Evolutionary conservation across 2,113 vertebrate species (phyloP).

Genomic region (Phodopus roborovskii): DNA sequence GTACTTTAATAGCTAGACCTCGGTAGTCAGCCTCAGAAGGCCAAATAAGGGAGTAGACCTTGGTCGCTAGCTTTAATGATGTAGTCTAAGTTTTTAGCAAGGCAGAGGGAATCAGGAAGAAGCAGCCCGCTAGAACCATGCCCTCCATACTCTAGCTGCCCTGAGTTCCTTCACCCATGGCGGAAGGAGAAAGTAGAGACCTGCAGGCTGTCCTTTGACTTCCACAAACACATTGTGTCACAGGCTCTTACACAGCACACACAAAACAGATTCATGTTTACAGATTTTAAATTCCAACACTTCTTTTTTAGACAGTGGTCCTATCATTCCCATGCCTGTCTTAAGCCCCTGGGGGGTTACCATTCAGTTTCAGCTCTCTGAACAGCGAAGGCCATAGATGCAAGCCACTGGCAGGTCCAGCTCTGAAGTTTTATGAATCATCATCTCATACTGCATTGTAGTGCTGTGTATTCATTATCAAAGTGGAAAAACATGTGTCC

Average conservation of each 20-base stretch:
- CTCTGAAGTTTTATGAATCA: background rate
- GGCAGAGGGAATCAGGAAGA: background rate
- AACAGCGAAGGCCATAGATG: background rate
- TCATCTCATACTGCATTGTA: background rate
- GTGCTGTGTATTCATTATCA: background rate
- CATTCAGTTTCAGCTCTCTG: too few species aligned
- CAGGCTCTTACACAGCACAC: background rate
- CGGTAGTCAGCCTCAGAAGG: background rate
- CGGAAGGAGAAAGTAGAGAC: background rate
- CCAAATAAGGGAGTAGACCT: background rate
- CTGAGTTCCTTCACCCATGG: background rate
- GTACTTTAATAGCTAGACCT: background rate
- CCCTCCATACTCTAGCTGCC: background rate
- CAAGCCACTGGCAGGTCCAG: background rate
- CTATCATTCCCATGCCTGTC: background rate
- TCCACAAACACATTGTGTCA: too few species aligned
- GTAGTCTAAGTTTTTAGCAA: background rate
- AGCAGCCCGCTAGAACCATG: background rate
- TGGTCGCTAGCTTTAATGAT: background rate
- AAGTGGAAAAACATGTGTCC: background rate
- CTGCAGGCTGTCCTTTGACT: background rate
- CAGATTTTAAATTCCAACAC: background rate
- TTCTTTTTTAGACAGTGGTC: background rate
- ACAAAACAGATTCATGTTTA: background rate
- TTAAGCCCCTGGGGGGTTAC: background rate